Conservation (phyloP, 1,140 invertebrate genomes). For the Trichonephila clavipes region DNA sequence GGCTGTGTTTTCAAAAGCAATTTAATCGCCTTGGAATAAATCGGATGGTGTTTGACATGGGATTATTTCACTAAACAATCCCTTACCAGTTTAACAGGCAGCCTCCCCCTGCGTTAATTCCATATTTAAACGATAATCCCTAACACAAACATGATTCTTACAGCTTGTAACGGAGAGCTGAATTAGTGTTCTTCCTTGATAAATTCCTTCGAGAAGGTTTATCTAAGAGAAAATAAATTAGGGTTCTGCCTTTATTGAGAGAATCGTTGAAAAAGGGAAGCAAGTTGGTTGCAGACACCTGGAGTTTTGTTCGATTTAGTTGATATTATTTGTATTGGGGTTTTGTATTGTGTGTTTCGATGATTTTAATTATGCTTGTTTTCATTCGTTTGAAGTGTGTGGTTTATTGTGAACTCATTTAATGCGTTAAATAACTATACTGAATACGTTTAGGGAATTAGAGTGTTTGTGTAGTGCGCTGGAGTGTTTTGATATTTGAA, state of each 20-base stretch:
- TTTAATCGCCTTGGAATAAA: slow-evolving; percentile 19
- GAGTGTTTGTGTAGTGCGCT: no score
- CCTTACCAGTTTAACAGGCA: background rate
- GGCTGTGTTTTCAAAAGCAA: background rate
- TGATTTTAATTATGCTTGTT: background rate
- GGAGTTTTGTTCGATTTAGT: background rate
- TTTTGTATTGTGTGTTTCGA: background rate
- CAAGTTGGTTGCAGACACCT: background rate
- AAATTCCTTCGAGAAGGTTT: background rate
- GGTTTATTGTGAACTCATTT: no score
- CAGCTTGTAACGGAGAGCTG: background rate
- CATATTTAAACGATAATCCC: slow-evolving; percentile 13
- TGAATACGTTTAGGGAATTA: no score
- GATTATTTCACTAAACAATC: slow-evolving; percentile 10
- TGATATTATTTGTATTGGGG: background rate
- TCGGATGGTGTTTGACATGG: slow-evolving; percentile 18
- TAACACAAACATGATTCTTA: background rate
- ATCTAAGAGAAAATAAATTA: background rate
- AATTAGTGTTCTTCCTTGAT: background rate
- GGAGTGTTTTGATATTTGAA: no score
- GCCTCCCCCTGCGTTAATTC: background rate
- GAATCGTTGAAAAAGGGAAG: background rate
- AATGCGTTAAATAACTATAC: no score
- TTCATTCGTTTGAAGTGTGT: no score
- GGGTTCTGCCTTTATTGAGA: no score